Evolutionary conservation across 1,140 invertebrate species (phyloP), one percentile per base, ranked within the genome.

Genomic region (Harpegnathos saltator): DNA sequence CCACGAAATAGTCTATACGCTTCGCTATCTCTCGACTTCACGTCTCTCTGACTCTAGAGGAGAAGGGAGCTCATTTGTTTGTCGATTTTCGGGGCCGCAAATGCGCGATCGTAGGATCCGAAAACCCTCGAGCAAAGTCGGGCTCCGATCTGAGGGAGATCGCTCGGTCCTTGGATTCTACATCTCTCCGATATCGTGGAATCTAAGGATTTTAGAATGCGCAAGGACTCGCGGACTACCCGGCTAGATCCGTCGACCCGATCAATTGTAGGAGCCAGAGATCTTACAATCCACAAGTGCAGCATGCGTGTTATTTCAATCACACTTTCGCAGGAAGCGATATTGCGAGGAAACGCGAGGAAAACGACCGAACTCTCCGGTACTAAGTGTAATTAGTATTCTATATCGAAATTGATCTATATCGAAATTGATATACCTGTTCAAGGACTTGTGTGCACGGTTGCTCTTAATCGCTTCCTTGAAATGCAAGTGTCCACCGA

Each of bases 391-490:
- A 92, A 92, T 92, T 92, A 91, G 90, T 92, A 92, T 93, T 92
- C 91, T 91, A 92, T 88, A 93, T 91, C 89, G 90, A 93, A 93
- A 93, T 93, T 93, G 90, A 93, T 92, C 84, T 91, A 92, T 88
- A 93, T 91, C 89, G 90, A 93, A 93, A 93, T 93, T 93, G 90
- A 93, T 92, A n/a, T n/a, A n/a, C n/a, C 84, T 84, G 66, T 87
- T 85, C 63, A 69, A 89, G 85, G 86, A 85, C 84, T 89, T 86
- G 26, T 75, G 38, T 82, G 17, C 38, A 9, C 38, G 38, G 38
- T 82, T 82, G 54, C 81, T 66, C 2, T 17, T 17, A 83, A 75
- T 77, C 33, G 22, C 22, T 48, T 72, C 44, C 72, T 84, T 84
- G 17, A 78, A 58, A 56, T 7, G 58, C 15, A 59, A 66, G 9